phyloP scores from a whole-genome alignment of 2,797 vertebrate species.

The Sternotherus odoratus region DNA sequence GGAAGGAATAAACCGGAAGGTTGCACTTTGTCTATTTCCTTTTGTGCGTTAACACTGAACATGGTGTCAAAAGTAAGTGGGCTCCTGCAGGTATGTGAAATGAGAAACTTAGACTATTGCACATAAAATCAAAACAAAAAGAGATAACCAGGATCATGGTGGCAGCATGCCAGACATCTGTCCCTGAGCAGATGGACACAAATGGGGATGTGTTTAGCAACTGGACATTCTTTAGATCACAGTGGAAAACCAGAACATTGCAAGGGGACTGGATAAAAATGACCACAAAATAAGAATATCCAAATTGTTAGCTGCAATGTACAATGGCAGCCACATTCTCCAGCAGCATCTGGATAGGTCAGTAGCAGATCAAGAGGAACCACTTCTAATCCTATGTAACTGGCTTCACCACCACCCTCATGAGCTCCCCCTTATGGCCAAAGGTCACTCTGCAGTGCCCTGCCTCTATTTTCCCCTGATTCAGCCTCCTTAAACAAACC shows the following conservation, averaged over 20 bases:
- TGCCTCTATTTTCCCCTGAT: background rate
- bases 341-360: background rate
- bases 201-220: slow-evolving; percentile 3
- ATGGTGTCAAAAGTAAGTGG: background rate
- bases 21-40: background rate
- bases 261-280: background rate
- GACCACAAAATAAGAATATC: background rate
- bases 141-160: background rate
- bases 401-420: background rate
- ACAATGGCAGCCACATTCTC: background rate
- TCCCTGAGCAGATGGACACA: background rate
- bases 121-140: background rate
- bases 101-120: background rate
- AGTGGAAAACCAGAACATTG: slow-evolving; percentile 33
- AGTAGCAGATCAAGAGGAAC: slow-evolving; percentile 2
- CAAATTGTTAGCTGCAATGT: background rate
- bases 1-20: background rate
- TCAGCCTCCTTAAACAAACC: background rate
- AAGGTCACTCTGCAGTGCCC: background rate
- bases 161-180: background rate
- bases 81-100: background rate
- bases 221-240: background rate
- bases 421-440: background rate
- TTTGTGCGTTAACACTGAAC: background rate
- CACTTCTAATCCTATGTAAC: background rate